phyloP scores from a whole-genome alignment of 2,888 invertebrate species.

The Ganaspis brasiliensis region DNA sequence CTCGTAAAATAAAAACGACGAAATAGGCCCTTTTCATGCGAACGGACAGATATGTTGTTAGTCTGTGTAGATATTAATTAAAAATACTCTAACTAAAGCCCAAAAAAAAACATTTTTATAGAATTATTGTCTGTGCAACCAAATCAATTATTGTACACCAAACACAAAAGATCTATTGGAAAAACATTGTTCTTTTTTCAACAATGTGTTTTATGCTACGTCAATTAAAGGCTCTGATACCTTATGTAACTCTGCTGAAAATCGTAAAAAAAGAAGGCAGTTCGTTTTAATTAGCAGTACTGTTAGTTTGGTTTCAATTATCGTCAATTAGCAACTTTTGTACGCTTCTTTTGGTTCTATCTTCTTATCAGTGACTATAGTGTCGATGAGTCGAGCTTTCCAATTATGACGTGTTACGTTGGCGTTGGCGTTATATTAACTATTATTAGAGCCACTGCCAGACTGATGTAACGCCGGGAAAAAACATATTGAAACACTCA shows the following conservation, averaged over 20 bases:
- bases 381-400: constrained; percentile 33
- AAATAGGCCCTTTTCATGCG: no score
- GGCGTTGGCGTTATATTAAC: constrained; percentile 1
- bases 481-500: constrained; percentile 19
- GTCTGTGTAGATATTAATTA: no score
- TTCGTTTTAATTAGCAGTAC: constrained; percentile 54
- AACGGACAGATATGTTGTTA: no score
- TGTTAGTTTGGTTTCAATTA: constrained; percentile 58
- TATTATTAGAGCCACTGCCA: constrained; percentile 18
- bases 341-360: constrained; percentile 45
- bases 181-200: background rate
- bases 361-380: constrained; percentile 27
- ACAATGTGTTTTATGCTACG: constrained; percentile 18
- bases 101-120: no score
- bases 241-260: constrained; percentile 43
- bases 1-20: no score
- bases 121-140: background rate
- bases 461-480: constrained; percentile 27
- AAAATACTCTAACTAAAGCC: no score
- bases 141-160: constrained; percentile 3
- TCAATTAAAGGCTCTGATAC: constrained; percentile 41
- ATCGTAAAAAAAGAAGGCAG: constrained; percentile 39
- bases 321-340: constrained; percentile 52
- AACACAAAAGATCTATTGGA: constrained; percentile 8
- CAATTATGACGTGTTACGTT: constrained; percentile 36